A percentile compares a stretch with the other conserved stretches of the same genome.
phyloP scores from a whole-genome alignment of 2,888 invertebrate genomes.

The Cinara cedri region DNA sequence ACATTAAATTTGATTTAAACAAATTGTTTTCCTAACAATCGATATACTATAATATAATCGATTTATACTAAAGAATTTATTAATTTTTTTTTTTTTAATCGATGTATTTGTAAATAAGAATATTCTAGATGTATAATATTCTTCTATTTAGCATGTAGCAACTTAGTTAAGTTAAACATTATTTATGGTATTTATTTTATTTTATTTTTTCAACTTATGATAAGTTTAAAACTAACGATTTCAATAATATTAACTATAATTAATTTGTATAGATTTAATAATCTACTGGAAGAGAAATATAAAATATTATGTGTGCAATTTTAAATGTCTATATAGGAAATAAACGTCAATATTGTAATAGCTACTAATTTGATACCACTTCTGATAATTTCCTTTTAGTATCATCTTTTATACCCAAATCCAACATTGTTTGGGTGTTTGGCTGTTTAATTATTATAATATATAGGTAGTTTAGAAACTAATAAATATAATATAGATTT shows the following conservation, averaged over 20 bases:
- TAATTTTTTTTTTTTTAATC: no score
- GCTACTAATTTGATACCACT: slow-evolving; percentile 19
- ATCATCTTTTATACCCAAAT: slow-evolving; percentile 19
- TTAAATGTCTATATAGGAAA: slow-evolving; percentile 30
- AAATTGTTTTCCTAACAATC: no score
- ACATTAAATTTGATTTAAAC: no score
- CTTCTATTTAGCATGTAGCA: no score
- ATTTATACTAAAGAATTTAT: no score
- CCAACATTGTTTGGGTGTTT: slow-evolving; percentile 38
- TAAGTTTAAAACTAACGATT: no score
- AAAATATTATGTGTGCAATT: neutral
- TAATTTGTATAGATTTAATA: no score
- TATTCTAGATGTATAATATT: no score
- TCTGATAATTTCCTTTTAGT: slow-evolving; percentile 41
- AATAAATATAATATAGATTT: slow-evolving; percentile 3
- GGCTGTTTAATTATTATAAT: slow-evolving; percentile 36
- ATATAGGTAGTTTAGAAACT: slow-evolving; percentile 51
- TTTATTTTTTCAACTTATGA: neutral
- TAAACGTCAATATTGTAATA: slow-evolving; percentile 28
- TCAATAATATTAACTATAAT: no score
- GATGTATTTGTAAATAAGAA: no score
- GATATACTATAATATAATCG: no score
- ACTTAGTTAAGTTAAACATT: neutral
- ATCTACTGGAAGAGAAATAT: no score
- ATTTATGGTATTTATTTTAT: neutral